Percentiles rank a stretch among this genome's conserved stretches.
phyloP scores from a whole-genome alignment of 2,113 vertebrate genomes.

The Empidonax traillii region DNA sequence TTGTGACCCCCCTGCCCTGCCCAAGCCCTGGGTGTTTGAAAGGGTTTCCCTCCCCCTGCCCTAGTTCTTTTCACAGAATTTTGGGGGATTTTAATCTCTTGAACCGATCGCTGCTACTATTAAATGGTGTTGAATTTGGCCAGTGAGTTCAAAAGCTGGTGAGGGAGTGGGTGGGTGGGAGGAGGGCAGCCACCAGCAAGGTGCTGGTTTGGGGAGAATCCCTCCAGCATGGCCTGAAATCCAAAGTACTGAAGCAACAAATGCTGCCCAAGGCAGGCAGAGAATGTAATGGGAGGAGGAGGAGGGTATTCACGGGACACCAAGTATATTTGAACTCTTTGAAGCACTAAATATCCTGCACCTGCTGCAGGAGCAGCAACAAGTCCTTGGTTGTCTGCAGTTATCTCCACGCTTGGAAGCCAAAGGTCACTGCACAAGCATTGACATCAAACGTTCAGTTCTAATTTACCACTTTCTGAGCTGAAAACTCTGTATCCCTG shows the following conservation, averaged over 20 bases:
- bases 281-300: not conserved
- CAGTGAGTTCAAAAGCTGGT: not conserved
- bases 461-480: not conserved
- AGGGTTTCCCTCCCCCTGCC: not conserved
- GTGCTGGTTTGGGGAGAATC: not conserved
- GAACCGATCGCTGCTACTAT: not conserved
- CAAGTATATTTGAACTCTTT: not conserved
- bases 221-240: not conserved
- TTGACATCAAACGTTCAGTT: not conserved
- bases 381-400: not conserved
- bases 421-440: not conserved
- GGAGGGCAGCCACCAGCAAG: not conserved
- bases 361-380: not conserved
- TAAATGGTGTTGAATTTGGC: not conserved
- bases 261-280: not conserved
- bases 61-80: not conserved
- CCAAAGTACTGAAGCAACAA: not conserved
- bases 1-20: not conserved
- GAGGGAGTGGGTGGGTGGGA: not conserved
- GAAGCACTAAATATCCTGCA: not conserved
- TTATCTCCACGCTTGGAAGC: not conserved
- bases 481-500: not conserved
- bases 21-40: not conserved
- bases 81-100: not conserved
- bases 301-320: accelerated